Conservation (phyloP, 2,797 vertebrate genomes). For the Gephyroberyx darwinii region DNA sequence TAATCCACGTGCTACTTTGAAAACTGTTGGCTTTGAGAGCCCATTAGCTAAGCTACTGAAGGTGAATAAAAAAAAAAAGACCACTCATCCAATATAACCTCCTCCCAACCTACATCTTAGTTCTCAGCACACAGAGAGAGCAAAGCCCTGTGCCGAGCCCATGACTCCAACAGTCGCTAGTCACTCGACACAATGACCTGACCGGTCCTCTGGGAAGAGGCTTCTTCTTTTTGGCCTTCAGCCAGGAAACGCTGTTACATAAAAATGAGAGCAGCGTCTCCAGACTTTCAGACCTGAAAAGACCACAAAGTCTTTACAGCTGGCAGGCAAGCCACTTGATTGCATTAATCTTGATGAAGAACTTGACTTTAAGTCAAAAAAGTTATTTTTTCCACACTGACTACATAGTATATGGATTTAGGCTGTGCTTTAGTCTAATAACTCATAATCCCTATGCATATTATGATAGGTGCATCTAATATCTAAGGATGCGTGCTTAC, state of each 20-base stretch:
- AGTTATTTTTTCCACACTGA: background rate
- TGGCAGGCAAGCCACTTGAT: background rate
- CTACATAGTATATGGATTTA: background rate
- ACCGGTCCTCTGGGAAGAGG: background rate
- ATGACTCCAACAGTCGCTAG: background rate
- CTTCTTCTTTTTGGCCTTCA: constrained; percentile 40
- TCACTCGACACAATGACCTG: constrained; percentile 23
- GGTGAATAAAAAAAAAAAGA: background rate
- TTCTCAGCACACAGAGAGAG: background rate
- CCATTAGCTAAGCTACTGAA: too few relatives aligned
- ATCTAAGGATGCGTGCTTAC: background rate
- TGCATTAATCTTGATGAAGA: background rate
- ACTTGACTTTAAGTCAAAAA: too few relatives aligned
- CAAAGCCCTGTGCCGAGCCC: background rate
- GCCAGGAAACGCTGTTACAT: constrained; percentile 25
- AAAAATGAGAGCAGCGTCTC: constrained; percentile 13
- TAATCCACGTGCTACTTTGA: too few relatives aligned
- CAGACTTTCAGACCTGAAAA: constrained; percentile 1
- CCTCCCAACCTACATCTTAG: background rate
- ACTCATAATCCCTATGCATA: background rate
- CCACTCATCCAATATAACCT: background rate
- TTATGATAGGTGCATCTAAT: background rate
- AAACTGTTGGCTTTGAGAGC: too few relatives aligned
- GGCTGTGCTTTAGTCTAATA: background rate
- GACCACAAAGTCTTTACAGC: background rate